Base-by-base conservation (phyloP, 2,113 vertebrate species). In the Apodemus speciosus region DNA sequence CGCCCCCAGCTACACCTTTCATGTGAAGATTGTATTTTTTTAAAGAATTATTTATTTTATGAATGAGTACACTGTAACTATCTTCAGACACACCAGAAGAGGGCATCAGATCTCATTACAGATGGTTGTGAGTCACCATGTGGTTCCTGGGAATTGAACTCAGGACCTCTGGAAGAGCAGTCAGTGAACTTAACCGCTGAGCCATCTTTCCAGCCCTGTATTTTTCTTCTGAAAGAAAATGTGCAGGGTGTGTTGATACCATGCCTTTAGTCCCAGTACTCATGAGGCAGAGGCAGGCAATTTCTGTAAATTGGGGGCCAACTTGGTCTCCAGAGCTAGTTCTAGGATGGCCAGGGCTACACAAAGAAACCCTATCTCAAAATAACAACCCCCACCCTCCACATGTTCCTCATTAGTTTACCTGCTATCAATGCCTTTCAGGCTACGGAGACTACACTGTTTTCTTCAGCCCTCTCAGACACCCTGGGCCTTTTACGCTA, bases 141-240 rank as follows among this genome's bases (percentile, higher is more conserved):
- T 56, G 53, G 53, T 56, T 56, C 3, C 53, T 56, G 53, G 53
- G 53, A 56, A 56, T 56, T 56, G 53, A 56, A 56, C 15, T 56
- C 15, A 56, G 53, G 53, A 18, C 15, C 53, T 56, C 53, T 56
- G 53, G 53, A 56, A 16, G 53, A 56, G 53, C 53, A 56, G 15
- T 56, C 15, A 56, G 15, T 56, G 53, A 16, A 4, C 53, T 56
- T 56, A 56, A 56, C 53, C 53, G 4, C 53, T 56, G 15, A 56
- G 53, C 53, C 53, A 56, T 56, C 53, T 56, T 15, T 56, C 53
- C 15, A 56, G 53, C 53, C 15, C 15, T 79, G 53, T 72, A 51
- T 71, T 91, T 81, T 87, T 91, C 83, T 71, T 10, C 6, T 93
- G 80, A 92, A 93, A 71, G 72, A 80, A 88, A 76, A 7, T 11